Evolutionary conservation across 2,888 invertebrate genomes (phyloP).

Genomic region (Pogonocherus hispidulus): DNA sequence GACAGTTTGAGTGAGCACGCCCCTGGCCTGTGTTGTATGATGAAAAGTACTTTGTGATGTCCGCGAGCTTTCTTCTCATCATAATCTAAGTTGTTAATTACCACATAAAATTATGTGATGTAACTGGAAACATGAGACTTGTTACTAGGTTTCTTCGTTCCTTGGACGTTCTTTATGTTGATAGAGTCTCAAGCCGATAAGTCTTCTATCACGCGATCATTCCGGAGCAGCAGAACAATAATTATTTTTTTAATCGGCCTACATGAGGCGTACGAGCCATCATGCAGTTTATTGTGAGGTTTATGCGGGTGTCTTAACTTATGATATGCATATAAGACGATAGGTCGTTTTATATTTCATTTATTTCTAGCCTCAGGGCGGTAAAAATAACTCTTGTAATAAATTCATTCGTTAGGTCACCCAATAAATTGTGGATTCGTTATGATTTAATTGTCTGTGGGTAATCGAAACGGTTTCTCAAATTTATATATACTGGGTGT

Average conservation of each 20-base stretch:
- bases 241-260: constrained; percentile 47
- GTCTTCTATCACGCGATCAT: constrained; percentile 51
- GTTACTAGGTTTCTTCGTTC: constrained; percentile 54
- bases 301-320: constrained; percentile 51
- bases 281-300: constrained; percentile 27
- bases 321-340: constrained; percentile 48
- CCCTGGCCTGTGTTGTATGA: constrained; percentile 34
- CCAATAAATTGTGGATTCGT: not conserved
- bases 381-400: constrained; percentile 22
- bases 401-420: constrained; percentile 7
- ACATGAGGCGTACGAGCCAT: constrained; percentile 39
- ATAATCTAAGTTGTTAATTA: constrained; percentile 63
- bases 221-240: constrained; percentile 48
- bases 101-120: constrained; percentile 64
- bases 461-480: not conserved
- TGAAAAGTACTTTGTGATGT: constrained; percentile 34
- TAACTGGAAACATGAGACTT: constrained; percentile 63
- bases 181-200: constrained; percentile 54
- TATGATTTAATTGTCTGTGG: constrained; percentile 12
- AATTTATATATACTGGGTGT: too few species aligned
- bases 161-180: constrained; percentile 59
- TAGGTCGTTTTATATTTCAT: constrained; percentile 41
- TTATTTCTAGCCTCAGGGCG: constrained; percentile 25
- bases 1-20: not conserved
- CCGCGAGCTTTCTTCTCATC: constrained; percentile 46